Evolutionary conservation across 2,888 invertebrate genomes (phyloP), one percentile per base, ranked within the genome.

Genomic region (Hylaea fasciaria): DNA sequence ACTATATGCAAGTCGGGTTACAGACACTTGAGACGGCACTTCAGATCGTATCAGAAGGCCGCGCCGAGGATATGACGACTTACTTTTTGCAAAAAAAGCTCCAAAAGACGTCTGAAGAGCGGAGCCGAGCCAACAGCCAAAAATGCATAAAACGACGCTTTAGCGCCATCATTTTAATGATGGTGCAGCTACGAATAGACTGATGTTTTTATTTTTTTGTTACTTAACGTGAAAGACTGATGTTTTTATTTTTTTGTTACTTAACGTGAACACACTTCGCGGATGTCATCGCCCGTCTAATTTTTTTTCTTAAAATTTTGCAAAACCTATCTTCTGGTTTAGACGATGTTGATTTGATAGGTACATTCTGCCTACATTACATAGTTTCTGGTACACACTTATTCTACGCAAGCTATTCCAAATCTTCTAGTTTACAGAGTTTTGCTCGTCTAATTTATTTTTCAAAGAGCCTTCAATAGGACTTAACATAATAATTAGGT

Each of bases 101-200:
- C 76, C 77, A 74, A 85, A 84, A 87, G 84, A 84, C 78, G 86
- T 87, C 87, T 89, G 85, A 86, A 88, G 87, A 75, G 68, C 73
- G 71, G 71, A 69, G 74, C 66, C 72, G 79, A 73, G 81, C 52
- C 62, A 68, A 68, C 68, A 73, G 78, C 81, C 81, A 86, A 83
- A 85, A 86, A 83, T 78, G 80, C 78, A 83, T 81, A 83, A 70
- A 70, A 81, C 76, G 78, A 78, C 72, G 75, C 71, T 74, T 76
- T 76, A 77, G 73, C 74, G 74, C 74, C 76, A 78, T 69, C 71
- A 70, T 73, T 77, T 76, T 78, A 72, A 80, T 71, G 77, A 70
- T 58, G 70, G 66, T 57, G 66, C 13, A 57, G 74, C 59, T 69
- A 66, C 43, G 73, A 68, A 72, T 70, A 69, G 64, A 68, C 65